Conservation (phyloP, 2,113 vertebrate genomes). For the Pithys albifrons region DNA sequence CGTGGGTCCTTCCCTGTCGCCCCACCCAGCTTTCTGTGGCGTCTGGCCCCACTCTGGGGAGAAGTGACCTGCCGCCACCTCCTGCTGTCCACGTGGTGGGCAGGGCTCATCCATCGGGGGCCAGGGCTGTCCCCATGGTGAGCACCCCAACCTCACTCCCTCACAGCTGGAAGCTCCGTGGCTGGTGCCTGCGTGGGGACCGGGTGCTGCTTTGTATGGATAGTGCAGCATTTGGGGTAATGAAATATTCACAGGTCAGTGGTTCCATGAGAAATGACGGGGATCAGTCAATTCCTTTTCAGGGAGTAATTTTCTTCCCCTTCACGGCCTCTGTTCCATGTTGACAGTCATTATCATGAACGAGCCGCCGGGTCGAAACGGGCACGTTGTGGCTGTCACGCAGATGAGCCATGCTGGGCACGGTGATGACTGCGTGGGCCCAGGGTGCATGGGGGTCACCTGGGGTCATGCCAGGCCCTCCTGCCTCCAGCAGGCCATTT, state of each 20-base stretch:
- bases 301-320: slow-evolving; percentile 90
- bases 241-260: slow-evolving; percentile 90
- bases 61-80: accelerated
- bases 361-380: slow-evolving; percentile 28
- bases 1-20: accelerated
- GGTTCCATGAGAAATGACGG: slow-evolving; percentile 92
- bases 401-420: not conserved
- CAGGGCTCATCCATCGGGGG: not conserved
- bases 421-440: accelerated
- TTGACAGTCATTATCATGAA: slow-evolving; percentile 86
- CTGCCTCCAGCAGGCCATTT: accelerated
- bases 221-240: slow-evolving; percentile 86
- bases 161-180: not conserved
- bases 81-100: accelerated
- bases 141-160: not conserved
- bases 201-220: slow-evolving; percentile 82
- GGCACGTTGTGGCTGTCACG: not conserved
- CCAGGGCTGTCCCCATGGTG: accelerated
- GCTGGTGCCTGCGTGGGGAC: not conserved
- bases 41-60: not conserved
- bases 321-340: slow-evolving; percentile 78
- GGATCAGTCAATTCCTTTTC: slow-evolving; percentile 96
- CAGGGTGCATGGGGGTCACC: not conserved
- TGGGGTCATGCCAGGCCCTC: not conserved
- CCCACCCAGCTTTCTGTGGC: not conserved